Conservation (phyloP, 2,113 vertebrate genomes). For the Ciconia stormi region DNA sequence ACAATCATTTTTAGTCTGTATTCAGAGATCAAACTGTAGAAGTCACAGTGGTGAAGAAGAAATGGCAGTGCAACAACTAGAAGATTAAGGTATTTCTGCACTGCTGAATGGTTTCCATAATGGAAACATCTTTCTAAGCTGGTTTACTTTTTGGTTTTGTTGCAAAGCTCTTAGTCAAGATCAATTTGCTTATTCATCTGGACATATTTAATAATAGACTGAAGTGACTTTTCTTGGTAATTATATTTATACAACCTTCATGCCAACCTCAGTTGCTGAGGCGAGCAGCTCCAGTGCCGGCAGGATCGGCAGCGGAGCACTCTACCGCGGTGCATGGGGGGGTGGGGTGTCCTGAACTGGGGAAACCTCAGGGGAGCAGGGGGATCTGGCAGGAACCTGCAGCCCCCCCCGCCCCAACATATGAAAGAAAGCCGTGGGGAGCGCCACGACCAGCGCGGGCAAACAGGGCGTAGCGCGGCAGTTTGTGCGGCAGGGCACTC, state of each 20-base stretch:
- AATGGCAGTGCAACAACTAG: not conserved
- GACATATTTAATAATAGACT: not conserved
- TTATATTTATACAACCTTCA: not conserved
- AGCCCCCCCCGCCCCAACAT: not conserved
- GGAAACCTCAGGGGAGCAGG: not conserved
- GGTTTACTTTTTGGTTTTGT: not conserved
- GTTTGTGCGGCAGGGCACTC: not conserved
- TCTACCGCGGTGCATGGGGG: fast-evolving
- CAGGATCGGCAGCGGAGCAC: fast-evolving
- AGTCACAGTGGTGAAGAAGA: not conserved
- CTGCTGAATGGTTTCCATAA: not conserved
- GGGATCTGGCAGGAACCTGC: fast-evolving
- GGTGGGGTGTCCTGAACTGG: not conserved
- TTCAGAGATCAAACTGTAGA: not conserved
- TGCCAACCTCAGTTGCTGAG: fast-evolving
- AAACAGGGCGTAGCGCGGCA: too few species aligned
- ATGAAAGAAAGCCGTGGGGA: not conserved
- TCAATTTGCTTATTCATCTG: not conserved
- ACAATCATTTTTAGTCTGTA: not conserved
- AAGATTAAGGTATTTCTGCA: not conserved
- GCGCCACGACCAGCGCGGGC: fast-evolving
- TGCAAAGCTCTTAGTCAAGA: not conserved
- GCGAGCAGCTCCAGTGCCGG: not conserved
- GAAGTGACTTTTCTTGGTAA: not conserved
- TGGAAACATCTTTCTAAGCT: not conserved